Evolutionary conservation across 2,888 invertebrate genomes (phyloP).

Genomic region (Eristalis pertinax): DNA sequence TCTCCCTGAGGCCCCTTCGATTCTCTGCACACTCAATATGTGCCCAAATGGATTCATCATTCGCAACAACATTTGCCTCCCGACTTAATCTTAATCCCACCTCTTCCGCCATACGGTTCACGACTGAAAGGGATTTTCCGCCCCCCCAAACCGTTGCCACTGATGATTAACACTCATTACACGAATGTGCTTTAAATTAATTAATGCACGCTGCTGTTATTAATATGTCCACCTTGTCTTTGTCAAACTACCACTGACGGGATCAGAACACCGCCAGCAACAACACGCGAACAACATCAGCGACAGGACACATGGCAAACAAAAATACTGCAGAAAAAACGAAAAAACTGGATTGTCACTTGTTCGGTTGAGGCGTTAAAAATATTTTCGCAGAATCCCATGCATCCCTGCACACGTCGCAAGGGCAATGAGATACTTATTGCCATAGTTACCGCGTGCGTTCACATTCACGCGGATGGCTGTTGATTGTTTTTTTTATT

Average conservation of each 20-base stretch:
- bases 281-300: background rate
- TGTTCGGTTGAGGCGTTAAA: constrained; percentile 11
- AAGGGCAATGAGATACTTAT: background rate
- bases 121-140: background rate
- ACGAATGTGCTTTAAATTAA: background rate
- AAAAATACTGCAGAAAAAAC: background rate
- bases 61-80: too few species aligned
- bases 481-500: background rate
- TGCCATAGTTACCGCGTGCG: background rate
- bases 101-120: background rate
- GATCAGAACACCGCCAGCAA: background rate
- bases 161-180: constrained; percentile 1
- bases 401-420: background rate
- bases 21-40: too few species aligned
- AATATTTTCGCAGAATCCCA: constrained; percentile 22
- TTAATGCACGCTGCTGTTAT: background rate
- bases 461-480: background rate
- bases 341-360: constrained; percentile 4
- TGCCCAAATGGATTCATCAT: too few species aligned
- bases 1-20: too few species aligned
- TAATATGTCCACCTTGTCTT: background rate
- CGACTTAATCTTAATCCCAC: too few species aligned
- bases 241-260: background rate
- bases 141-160: background rate
- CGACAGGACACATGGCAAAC: background rate